Conservation (phyloP, 1,140 invertebrate genomes). For the Dolichoris vasculosae region DNA sequence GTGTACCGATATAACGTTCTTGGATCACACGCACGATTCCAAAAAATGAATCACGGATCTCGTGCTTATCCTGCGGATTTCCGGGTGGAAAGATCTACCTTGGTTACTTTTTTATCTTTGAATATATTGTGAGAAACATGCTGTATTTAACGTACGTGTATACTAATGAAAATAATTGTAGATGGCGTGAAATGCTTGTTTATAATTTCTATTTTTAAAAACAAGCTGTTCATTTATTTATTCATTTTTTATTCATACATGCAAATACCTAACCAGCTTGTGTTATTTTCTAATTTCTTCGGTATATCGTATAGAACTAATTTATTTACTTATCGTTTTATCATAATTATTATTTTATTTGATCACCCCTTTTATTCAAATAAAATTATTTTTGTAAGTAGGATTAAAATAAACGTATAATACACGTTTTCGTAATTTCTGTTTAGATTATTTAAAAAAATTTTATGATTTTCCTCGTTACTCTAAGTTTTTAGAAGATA, state of each 20-base stretch:
- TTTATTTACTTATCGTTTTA: too few species aligned
- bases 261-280: not conserved
- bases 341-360: too few species aligned
- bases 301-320: not conserved
- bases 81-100: conserved; percentile 48
- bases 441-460: too few species aligned
- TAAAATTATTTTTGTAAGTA: too few species aligned
- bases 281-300: not conserved
- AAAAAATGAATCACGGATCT: conserved; percentile 37
- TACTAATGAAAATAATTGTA: conserved; percentile 22
- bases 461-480: too few species aligned
- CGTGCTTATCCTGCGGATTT: conserved; percentile 34
- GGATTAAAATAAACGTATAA: too few species aligned
- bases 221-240: not conserved
- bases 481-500: too few species aligned
- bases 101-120: conserved; percentile 25
- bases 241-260: not conserved
- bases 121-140: conserved; percentile 10
- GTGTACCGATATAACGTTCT: not conserved
- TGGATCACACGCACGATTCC: not conserved
- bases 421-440: too few species aligned
- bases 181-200: not conserved
- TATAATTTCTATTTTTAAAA: not conserved
- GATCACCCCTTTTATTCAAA: too few species aligned
- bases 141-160: not conserved